Evolutionary conservation across 2,888 invertebrate genomes (phyloP), one percentile per base, ranked within the genome.

Genomic region (Hypselothyrea guttata): DNA sequence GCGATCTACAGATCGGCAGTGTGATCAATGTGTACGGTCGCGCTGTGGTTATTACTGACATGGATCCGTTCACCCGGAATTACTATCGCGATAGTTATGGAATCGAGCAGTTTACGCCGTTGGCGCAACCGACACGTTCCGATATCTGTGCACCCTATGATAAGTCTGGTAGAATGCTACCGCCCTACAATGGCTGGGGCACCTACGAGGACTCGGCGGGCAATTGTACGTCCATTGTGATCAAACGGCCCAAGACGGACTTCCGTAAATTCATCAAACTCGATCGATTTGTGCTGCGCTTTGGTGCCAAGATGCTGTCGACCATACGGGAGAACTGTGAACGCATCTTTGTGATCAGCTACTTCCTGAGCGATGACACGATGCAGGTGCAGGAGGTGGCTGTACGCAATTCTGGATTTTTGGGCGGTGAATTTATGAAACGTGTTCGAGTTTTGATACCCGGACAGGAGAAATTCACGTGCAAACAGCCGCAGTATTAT

Each of bases 111-210:
- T 90, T 90, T 38, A 78, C 79, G 0, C 77, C 87, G 0, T 53
- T 88, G n/a, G 54, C 78, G 0, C 68, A 79, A 30, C 90, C 90
- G 0, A 70, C 55, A 1, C 70, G 84, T 28, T 70, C 73, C 1
- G 84, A 86, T 16, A 75, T 84, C 1, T 82, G 75, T 27, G 56
- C 66, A 34, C 65, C 70, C 15, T 70, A 70, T 11, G 70, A 70
- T 15, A 70, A 70, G 15, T 70, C 70, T 1, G 74, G 87, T 8
- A 75, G 87, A 1, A 70, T 81, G 69, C 84, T 95, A 37, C 97
- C 97, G 0, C 97, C 97, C 0, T 97, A 95, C 92, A 97, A 97
- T 86, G 97, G 97, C 2, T 97, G 94, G 90, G 98, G 98, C 0
- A 93, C 94, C 0, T 95, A 96, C 85, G 96, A 96, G 62, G 97